Evolutionary conservation across 2,888 invertebrate species (phyloP).

Genomic region (Clitarchus hookeri): DNA sequence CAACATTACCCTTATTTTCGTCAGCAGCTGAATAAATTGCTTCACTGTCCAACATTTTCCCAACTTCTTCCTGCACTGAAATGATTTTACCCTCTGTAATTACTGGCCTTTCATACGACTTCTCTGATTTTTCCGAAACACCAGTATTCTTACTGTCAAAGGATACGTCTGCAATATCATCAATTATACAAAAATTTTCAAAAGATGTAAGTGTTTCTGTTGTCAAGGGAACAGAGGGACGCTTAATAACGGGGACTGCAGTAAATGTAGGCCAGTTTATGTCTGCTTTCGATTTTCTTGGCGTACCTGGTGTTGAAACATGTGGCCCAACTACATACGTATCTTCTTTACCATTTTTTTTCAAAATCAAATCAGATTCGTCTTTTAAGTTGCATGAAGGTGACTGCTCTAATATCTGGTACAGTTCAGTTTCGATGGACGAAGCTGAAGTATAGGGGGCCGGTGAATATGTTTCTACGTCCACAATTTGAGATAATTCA

Average conservation of each 20-base stretch:
- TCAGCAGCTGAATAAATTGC: background rate
- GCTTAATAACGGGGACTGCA: conserved; percentile 37
- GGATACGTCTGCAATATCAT: background rate
- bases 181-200: background rate
- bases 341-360: background rate
- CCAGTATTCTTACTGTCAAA: background rate
- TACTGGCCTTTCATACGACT: background rate
- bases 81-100: background rate
- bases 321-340: background rate
- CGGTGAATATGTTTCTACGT: background rate
- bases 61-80: background rate
- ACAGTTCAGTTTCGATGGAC: background rate
- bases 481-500: background rate
- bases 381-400: background rate
- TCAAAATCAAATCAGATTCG: background rate
- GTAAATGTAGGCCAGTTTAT: conserved; percentile 40
- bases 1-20: background rate
- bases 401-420: background rate
- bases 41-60: background rate
- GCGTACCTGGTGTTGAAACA: conserved; percentile 9
- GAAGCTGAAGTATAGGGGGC: no score
- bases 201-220: conserved; percentile 26
- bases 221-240: conserved; percentile 31
- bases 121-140: background rate
- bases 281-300: conserved; percentile 35